These are phyloP conservation scores for Neomorphus geoffroyi DNA, from an alignment of 2,797 vertebrate genomes.

Conservation along the genomic window DNA sequence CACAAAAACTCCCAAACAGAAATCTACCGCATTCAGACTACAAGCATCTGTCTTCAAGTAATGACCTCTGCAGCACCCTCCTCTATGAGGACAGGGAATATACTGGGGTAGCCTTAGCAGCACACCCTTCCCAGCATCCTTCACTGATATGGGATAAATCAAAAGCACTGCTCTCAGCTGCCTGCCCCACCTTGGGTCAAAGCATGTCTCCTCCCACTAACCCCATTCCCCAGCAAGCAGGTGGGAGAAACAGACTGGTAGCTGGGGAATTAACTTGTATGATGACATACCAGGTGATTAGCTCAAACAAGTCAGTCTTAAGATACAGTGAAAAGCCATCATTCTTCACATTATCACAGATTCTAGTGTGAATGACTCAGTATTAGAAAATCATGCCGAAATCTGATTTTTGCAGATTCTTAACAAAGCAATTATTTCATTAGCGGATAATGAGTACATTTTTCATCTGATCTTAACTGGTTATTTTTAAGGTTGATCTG, in stretches of 20 bases:
- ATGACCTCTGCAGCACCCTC: not conserved
- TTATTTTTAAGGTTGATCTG: slow-evolving; percentile 17
- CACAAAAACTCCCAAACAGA: not conserved
- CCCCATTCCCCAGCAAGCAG: not conserved
- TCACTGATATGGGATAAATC: not conserved
- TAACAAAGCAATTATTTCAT: slow-evolving; percentile 56
- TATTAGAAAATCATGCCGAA: slow-evolving; percentile 6
- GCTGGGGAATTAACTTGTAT: not conserved
- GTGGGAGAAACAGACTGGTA: accelerated
- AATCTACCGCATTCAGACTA: not conserved
- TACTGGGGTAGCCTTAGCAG: not conserved
- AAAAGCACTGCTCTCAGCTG: not conserved
- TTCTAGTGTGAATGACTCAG: not conserved
- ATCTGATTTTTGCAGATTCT: slow-evolving; percentile 26
- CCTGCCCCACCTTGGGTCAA: not conserved
- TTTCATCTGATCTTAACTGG: slow-evolving; percentile 6
- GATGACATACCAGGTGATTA: not conserved
- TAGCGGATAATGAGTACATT: slow-evolving; percentile 16
- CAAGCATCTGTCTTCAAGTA: not conserved
- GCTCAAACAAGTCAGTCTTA: not conserved
- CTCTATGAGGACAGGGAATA: accelerated
- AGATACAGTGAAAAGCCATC: not conserved
- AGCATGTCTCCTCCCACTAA: not conserved
- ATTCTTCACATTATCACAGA: not conserved
- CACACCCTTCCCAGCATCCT: not conserved